Evolutionary conservation across 2,113 vertebrate genomes (phyloP).

Genomic region (Cranoglanis bouderius): DNA sequence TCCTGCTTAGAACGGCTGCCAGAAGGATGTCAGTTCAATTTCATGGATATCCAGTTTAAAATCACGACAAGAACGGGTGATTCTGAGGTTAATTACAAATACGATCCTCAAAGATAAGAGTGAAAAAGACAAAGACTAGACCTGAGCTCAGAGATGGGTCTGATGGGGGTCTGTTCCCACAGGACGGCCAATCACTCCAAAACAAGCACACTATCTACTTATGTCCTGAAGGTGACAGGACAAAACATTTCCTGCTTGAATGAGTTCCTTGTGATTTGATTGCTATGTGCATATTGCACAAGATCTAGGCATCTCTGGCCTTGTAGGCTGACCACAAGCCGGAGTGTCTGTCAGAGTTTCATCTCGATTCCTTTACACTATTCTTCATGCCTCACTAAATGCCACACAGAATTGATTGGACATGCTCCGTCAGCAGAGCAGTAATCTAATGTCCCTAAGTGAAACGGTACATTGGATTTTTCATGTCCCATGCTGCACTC

Average conservation of each 20-base stretch:
- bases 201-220: constrained; percentile 1
- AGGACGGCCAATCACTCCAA: constrained; percentile 9
- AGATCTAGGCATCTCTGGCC: neutral
- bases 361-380: constrained; percentile 58
- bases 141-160: neutral
- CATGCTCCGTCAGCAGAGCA: constrained; percentile 45
- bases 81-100: constrained; percentile 49
- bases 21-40: constrained; percentile 39
- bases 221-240: constrained; percentile 28
- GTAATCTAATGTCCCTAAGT: constrained; percentile 41
- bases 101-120: constrained; percentile 46
- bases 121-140: constrained; percentile 16
- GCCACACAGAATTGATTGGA: constrained; percentile 57
- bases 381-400: constrained; percentile 46
- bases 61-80: constrained; percentile 42
- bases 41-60: constrained; percentile 39
- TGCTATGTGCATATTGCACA: constrained; percentile 43
- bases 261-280: constrained; percentile 44
- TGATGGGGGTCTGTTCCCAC: constrained; percentile 10
- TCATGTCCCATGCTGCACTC: neutral
- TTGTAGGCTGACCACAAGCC: constrained; percentile 1
- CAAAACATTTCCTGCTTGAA: constrained; percentile 42
- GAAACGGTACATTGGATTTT: constrained; percentile 24
- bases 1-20: constrained; percentile 21
- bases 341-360: constrained; percentile 10